A percentile compares a stretch with the other conserved stretches of the same genome.
Evolutionary conservation across 2,888 invertebrate genomes (phyloP).

Genomic region (Andrena fulva): DNA sequence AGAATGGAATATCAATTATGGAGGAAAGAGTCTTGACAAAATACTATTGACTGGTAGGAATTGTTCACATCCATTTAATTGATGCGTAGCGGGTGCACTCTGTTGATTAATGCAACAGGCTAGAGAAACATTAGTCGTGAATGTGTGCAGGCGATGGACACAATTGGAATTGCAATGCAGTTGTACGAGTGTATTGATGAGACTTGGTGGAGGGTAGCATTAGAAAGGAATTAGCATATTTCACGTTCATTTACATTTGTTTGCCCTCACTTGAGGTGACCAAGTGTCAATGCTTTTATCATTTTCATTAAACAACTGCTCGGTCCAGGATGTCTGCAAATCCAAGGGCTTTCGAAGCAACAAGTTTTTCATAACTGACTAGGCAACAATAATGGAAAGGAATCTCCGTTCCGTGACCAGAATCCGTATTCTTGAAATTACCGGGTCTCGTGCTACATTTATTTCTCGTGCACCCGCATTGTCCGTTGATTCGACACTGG

Average conservation of each 20-base stretch:
- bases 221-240: no score
- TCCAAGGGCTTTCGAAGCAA: background rate
- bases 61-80: no score
- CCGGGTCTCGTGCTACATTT: constrained; percentile 13
- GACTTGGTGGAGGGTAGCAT: no score
- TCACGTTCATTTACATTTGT: no score
- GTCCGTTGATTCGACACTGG: constrained; percentile 9
- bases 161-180: background rate
- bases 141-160: no score
- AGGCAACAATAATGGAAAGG: no score
- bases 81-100: background rate
- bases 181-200: no score
- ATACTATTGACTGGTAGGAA: no score
- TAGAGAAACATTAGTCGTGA: background rate
- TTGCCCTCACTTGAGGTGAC: no score
- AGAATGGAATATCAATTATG: background rate
- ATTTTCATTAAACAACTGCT: no score
- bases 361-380: background rate
- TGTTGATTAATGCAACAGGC: background rate
- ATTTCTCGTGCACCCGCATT: constrained; percentile 12
- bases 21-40: no score
- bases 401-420: constrained; percentile 23
- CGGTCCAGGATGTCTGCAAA: background rate
- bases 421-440: constrained; percentile 25
- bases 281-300: no score